Percentiles rank a stretch among this genome's conserved stretches.
phyloP scores from a whole-genome alignment of 2,113 vertebrate species.

The Brachypteracias leptosomus region DNA sequence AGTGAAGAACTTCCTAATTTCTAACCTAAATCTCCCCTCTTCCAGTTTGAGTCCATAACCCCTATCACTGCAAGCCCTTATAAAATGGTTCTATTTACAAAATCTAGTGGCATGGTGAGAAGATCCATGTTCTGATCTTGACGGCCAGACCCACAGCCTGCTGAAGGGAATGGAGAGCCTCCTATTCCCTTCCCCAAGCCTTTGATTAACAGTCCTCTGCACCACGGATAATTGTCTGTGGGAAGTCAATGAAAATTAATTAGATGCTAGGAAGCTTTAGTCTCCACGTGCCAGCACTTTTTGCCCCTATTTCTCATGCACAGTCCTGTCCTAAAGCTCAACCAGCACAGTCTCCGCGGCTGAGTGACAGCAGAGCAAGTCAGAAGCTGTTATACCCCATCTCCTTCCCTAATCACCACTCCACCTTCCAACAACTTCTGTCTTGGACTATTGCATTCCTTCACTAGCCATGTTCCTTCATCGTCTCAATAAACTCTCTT shows the following conservation, averaged over 20 bases:
- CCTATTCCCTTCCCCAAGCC: background rate
- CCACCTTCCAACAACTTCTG: background rate
- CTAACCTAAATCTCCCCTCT: background rate
- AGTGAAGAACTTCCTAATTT: background rate
- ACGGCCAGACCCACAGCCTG: background rate
- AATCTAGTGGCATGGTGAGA: background rate
- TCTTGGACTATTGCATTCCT: background rate
- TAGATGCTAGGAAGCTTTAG: background rate
- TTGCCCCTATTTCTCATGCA: background rate
- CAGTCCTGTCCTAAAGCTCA: background rate
- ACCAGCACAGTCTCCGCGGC: accelerated
- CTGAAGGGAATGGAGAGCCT: background rate
- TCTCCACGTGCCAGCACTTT: background rate
- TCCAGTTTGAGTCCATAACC: too few relatives aligned
- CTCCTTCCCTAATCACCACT: background rate
- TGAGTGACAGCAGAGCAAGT: background rate
- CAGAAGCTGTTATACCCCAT: background rate
- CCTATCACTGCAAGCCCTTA: too few relatives aligned
- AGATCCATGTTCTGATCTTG: background rate
- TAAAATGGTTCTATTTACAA: background rate
- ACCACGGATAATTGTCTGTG: background rate
- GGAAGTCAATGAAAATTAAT: background rate
- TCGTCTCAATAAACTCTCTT: background rate
- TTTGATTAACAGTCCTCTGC: background rate
- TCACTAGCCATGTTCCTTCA: background rate